A percentile compares a stretch with the other conserved stretches of the same genome.
phyloP scores from a whole-genome alignment of 2,113 vertebrate species.

The Bos indicus region DNA sequence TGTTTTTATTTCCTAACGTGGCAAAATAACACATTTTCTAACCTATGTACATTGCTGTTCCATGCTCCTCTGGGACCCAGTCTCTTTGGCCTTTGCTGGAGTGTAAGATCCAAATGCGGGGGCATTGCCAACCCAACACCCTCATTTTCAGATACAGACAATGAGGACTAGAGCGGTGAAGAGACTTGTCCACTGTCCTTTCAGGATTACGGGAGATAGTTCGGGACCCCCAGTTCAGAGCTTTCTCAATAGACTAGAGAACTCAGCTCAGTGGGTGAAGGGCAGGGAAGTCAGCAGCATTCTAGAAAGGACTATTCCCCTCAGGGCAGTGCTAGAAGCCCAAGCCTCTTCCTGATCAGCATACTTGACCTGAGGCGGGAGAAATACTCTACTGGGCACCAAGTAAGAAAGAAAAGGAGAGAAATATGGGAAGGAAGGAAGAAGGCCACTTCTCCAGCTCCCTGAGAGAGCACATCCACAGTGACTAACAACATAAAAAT shows the following conservation, averaged over 20 bases:
- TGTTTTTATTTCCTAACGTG: background rate
- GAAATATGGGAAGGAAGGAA: background rate
- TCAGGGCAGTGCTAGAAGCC: background rate
- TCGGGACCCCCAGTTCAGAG: background rate
- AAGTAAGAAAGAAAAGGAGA: background rate
- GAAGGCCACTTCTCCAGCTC: accelerated
- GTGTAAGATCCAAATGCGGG: background rate
- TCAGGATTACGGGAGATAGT: background rate
- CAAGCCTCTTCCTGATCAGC: background rate
- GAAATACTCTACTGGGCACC: background rate
- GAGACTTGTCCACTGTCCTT: background rate
- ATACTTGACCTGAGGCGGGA: background rate
- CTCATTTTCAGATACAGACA: background rate
- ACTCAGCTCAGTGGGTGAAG: background rate
- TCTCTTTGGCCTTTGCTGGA: background rate
- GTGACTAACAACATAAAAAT: background rate
- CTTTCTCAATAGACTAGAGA: background rate
- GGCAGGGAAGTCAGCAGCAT: background rate
- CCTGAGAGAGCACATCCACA: background rate
- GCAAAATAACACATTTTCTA: background rate
- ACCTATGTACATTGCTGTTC: background rate
- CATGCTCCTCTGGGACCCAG: accelerated
- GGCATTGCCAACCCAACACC: background rate
- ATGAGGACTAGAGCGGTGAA: background rate
- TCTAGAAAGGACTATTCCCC: background rate